Percentiles rank a stretch among this genome's conserved stretches.
These are phyloP conservation scores for Schizopygopsis malacanthus DNA, from an alignment of 2,797 vertebrate species.

Conservation along the genomic window DNA sequence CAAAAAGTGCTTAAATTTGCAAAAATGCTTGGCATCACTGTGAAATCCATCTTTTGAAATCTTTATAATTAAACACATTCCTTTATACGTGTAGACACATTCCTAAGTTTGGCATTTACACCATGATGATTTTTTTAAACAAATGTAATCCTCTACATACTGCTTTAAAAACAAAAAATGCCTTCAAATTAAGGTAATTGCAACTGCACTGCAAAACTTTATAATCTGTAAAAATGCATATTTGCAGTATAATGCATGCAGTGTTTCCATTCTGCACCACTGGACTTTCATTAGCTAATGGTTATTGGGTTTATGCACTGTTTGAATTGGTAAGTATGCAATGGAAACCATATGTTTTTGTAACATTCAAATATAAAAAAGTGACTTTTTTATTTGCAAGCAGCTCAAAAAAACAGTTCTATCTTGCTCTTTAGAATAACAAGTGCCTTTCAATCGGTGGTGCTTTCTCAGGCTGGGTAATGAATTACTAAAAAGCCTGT, in stretches of 20 bases:
- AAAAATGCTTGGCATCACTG: not conserved
- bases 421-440: slow-evolving; percentile 37
- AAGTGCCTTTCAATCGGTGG: slow-evolving; percentile 44
- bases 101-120: not conserved
- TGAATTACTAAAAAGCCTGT: slow-evolving; percentile 56
- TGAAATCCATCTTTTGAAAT: not conserved
- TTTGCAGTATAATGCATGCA: not conserved
- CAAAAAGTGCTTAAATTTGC: too few relatives aligned
- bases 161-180: not conserved
- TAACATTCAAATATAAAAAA: slow-evolving; percentile 62
- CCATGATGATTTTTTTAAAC: not conserved
- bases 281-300: not conserved
- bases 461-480: slow-evolving; percentile 45
- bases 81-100: not conserved
- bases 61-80: not conserved
- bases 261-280: not conserved
- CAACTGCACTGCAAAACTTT: not conserved
- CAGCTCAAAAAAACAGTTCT: slow-evolving; percentile 47
- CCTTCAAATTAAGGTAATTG: not conserved
- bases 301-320: slow-evolving; percentile 23
- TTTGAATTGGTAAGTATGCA: slow-evolving; percentile 57
- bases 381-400: slow-evolving; percentile 56
- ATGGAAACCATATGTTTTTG: slow-evolving; percentile 72
- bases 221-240: not conserved
- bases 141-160: not conserved